phyloP scores from a whole-genome alignment of 2,113 vertebrate species.

The Aix galericulata region DNA sequence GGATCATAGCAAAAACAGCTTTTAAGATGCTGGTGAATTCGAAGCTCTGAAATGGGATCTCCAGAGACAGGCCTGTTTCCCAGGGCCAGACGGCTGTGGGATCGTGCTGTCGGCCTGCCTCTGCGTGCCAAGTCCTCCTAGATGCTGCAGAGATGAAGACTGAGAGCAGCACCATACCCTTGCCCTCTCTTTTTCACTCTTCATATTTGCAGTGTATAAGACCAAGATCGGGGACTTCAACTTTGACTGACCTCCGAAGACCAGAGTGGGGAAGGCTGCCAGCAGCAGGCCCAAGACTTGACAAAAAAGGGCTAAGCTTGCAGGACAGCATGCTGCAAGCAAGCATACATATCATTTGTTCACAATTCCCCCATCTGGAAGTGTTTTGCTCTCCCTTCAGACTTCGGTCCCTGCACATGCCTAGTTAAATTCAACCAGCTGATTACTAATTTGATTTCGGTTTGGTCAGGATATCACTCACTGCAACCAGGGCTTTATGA shows the following conservation, averaged over 20 bases:
- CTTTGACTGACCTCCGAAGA: not conserved
- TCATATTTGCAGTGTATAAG: not conserved
- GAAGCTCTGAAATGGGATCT: not conserved
- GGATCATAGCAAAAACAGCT: not conserved
- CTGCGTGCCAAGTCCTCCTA: not conserved
- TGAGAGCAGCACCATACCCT: not conserved
- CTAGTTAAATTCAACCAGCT: conserved; percentile 13
- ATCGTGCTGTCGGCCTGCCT: not conserved
- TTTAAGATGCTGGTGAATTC: not conserved
- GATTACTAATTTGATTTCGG: conserved; percentile 36
- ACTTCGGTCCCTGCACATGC: not conserved
- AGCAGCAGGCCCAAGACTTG: not conserved
- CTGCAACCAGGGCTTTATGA: not conserved
- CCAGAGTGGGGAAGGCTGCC: not conserved
- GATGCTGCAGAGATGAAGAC: not conserved
- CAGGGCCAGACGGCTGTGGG: not conserved
- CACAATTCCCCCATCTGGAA: conserved; percentile 31
- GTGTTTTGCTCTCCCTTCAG: conserved; percentile 18
- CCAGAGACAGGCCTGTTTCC: not conserved
- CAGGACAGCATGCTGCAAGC: not conserved
- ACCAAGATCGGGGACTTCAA: not conserved
- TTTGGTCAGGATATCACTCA: not conserved
- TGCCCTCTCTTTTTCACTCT: not conserved
- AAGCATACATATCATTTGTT: not conserved
- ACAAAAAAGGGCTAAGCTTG: conserved; percentile 4